Percentiles rank a stretch among this genome's conserved stretches.
Conservation (phyloP, 2,888 invertebrate genomes). For the Acholoe squamosa region DNA sequence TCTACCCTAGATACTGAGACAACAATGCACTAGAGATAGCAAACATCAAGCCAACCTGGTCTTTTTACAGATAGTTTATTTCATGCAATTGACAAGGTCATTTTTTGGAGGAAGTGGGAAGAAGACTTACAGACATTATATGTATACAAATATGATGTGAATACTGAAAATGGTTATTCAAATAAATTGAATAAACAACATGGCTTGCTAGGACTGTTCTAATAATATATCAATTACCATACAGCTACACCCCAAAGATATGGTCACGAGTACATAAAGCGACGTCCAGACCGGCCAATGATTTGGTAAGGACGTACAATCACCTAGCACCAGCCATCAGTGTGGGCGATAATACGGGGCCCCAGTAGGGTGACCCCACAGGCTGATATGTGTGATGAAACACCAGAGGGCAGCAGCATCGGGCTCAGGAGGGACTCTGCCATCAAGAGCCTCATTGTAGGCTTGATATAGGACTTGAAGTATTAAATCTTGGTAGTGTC, state of each 20-base stretch:
- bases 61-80: slow-evolving; percentile 34
- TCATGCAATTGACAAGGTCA: slow-evolving; percentile 31
- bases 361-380: slow-evolving; percentile 31
- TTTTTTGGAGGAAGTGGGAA: background rate
- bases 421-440: background rate
- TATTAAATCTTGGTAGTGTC: background rate
- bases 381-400: slow-evolving; percentile 59
- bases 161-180: background rate
- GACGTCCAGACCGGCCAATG: slow-evolving; percentile 51
- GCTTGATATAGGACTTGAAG: background rate
- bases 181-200: slow-evolving; percentile 2
- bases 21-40: no score
- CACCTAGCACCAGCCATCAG: slow-evolving; percentile 63
- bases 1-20: no score
- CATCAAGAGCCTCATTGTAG: background rate
- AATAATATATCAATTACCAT: background rate
- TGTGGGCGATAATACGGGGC: slow-evolving; percentile 26
- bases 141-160: slow-evolving; percentile 4
- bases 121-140: background rate
- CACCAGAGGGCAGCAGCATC: slow-evolving; percentile 46
- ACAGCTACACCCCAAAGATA: slow-evolving; percentile 44
- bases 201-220: slow-evolving; percentile 18
- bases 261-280: slow-evolving; percentile 57
- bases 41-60: background rate
- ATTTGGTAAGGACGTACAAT: slow-evolving; percentile 43